Percentiles rank a stretch among this genome's conserved stretches.
These are phyloP conservation scores for Argya squamiceps DNA, from an alignment of 2,797 vertebrate species.

Conservation along the genomic window DNA sequence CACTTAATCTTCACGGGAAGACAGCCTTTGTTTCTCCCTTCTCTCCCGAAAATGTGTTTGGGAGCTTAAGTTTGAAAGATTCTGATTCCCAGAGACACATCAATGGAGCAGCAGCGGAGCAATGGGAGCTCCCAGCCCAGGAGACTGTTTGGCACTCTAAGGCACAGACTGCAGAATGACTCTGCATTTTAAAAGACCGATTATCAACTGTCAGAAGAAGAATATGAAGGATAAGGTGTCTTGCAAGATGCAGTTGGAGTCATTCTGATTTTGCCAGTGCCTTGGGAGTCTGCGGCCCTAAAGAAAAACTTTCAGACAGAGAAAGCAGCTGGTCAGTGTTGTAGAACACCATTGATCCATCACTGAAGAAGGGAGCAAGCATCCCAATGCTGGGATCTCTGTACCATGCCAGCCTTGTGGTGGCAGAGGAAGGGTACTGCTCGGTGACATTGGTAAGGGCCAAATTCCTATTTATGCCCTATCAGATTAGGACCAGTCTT, in stretches of 20 bases:
- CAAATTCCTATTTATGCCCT: not conserved
- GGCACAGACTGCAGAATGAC: not conserved
- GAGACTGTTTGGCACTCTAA: not conserved
- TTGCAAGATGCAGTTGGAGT: not conserved
- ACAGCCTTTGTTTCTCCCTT: not conserved
- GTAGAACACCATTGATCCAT: not conserved
- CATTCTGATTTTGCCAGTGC: not conserved
- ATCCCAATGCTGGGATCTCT: not conserved
- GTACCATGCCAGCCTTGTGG: not conserved
- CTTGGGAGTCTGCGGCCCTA: rapidly evolving
- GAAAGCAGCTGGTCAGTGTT: not conserved
- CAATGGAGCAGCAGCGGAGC: not conserved
- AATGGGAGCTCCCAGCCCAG: not conserved
- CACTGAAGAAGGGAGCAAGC: not conserved
- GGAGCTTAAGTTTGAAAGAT: not conserved
- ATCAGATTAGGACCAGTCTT: not conserved
- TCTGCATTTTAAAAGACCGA: not conserved
- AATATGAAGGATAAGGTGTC: not conserved
- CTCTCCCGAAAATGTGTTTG: not conserved
- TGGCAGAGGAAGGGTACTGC: not conserved
- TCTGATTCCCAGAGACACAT: not conserved
- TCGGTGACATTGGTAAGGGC: not conserved
- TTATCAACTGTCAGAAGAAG: not conserved
- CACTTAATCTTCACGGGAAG: not conserved
- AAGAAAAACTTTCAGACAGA: not conserved